phyloP scores from a whole-genome alignment of 2,888 invertebrate species.

The Dryobotodes eremita region DNA sequence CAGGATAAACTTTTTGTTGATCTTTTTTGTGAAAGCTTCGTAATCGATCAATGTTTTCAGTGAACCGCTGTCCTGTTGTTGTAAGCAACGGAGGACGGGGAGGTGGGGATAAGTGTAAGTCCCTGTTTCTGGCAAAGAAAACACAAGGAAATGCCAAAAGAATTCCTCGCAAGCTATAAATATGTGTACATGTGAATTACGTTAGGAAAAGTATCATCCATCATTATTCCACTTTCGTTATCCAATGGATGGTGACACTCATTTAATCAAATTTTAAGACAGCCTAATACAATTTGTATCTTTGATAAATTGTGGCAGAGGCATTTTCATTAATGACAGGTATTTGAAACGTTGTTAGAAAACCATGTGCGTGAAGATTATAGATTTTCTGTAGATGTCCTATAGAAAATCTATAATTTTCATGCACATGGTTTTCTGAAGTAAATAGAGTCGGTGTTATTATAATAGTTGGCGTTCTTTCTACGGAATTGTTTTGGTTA shows the following conservation, averaged over 20 bases:
- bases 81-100: constrained; percentile 15
- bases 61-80: constrained; percentile 61
- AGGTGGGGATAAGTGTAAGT: constrained; percentile 16
- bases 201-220: constrained; percentile 68
- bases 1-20: constrained; percentile 58
- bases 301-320: constrained; percentile 71
- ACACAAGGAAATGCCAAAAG: constrained; percentile 31
- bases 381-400: too few species aligned
- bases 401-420: constrained; percentile 21
- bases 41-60: constrained; percentile 70
- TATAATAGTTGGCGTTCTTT: constrained; percentile 35
- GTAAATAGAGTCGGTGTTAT: constrained; percentile 7
- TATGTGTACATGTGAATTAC: constrained; percentile 41
- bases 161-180: constrained; percentile 20
- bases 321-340: constrained; percentile 30
- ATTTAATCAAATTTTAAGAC: constrained; percentile 78
- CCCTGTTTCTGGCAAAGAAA: constrained; percentile 39
- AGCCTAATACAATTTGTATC: constrained; percentile 73
- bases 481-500: constrained; percentile 24
- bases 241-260: constrained; percentile 70
- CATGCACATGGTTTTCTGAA: not conserved
- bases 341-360: constrained; percentile 27
- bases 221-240: constrained; percentile 70
- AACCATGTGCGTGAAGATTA: too few species aligned
- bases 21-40: constrained; percentile 61